Conservation (phyloP, 2,113 vertebrate genomes). For the Pavo muticus region DNA sequence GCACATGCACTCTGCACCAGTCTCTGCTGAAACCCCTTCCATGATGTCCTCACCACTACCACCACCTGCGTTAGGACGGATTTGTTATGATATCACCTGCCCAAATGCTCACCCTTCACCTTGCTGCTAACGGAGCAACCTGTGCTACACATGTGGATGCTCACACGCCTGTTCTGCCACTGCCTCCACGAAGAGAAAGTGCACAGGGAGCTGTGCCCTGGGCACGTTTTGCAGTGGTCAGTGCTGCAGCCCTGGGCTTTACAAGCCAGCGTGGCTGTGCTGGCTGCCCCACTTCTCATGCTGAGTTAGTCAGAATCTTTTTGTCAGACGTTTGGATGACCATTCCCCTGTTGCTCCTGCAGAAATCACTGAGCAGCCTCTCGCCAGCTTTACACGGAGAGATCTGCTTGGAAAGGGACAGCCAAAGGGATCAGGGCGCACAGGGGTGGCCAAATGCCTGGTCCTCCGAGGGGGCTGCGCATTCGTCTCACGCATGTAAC, state of each 20-base stretch:
- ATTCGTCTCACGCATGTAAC: background rate
- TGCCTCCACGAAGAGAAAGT: background rate
- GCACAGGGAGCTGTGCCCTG: rapidly evolving
- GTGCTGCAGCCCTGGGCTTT: background rate
- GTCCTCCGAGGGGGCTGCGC: conserved; percentile 10
- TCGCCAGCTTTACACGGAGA: background rate
- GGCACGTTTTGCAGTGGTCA: background rate
- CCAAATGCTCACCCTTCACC: background rate
- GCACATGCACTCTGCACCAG: background rate
- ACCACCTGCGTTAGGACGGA: background rate
- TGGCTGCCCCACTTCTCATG: background rate
- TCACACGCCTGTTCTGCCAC: background rate
- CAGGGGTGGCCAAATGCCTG: background rate
- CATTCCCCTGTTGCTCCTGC: rapidly evolving
- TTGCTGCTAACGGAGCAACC: background rate
- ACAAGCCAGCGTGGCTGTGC: background rate
- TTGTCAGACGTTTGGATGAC: background rate
- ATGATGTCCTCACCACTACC: rapidly evolving
- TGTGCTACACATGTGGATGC: background rate
- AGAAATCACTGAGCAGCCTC: background rate
- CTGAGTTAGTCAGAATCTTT: background rate
- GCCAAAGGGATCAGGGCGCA: background rate
- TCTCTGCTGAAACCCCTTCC: background rate
- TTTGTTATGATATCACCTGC: background rate
- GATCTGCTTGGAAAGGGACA: background rate